Percentiles rank a stretch among this genome's conserved stretches.
These are phyloP conservation scores for Anhinga anhinga DNA, from an alignment of 2,113 vertebrate species.

Conservation along the genomic window DNA sequence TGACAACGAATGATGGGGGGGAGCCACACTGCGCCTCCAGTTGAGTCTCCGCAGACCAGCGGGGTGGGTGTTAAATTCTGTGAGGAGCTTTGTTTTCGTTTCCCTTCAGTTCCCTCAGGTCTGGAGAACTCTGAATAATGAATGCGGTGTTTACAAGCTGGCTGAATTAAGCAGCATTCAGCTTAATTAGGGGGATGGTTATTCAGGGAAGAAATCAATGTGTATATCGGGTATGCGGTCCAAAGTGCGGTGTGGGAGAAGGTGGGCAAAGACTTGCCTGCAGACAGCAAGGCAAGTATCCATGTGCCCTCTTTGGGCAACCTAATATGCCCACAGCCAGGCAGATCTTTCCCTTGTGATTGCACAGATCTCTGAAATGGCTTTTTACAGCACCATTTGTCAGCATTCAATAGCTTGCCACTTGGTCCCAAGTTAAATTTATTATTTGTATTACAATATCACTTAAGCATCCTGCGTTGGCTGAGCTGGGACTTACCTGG, in stretches of 20 bases:
- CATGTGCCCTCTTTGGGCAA: background rate
- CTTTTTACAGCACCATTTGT: background rate
- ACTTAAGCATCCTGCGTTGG: background rate
- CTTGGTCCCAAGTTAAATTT: background rate
- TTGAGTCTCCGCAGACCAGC: background rate
- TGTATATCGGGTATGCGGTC: background rate
- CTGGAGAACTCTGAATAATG: background rate
- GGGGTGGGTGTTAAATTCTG: background rate
- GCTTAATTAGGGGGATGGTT: background rate
- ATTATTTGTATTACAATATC: background rate
- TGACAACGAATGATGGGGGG: background rate
- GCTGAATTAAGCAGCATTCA: background rate
- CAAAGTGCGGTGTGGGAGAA: background rate
- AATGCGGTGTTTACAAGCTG: background rate
- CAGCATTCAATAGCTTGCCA: background rate
- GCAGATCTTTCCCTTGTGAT: background rate
- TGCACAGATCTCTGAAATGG: background rate
- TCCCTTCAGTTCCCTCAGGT: background rate
- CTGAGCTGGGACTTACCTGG: background rate
- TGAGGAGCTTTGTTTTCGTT: background rate
- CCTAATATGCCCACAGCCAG: background rate
- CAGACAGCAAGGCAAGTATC: background rate
- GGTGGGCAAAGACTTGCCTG: background rate
- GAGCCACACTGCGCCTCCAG: accelerated
- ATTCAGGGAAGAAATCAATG: background rate